Base-by-base conservation (phyloP, 2,797 vertebrate species). In the Allobates femoralis region DNA sequence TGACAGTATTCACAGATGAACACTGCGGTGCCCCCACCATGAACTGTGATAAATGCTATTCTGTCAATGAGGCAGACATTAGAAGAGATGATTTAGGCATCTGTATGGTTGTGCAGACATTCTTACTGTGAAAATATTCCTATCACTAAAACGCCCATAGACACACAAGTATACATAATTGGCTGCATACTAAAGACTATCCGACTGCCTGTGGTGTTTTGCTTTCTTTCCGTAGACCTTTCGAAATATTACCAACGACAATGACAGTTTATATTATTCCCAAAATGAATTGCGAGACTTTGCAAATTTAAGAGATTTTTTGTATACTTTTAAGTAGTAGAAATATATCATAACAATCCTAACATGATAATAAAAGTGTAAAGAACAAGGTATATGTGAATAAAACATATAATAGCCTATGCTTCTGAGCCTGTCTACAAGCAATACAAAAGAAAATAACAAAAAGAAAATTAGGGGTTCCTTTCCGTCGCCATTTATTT, bases 41-140 rank as follows among this genome's bases (percentile, higher is more conserved):
- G 58, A 90, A 89, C 23, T 85, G 28, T 53, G 67, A 86, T 86
- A 75, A 81, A 32, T 66, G 32, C 12, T 77, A 14, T 18, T 90
- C 46, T 79, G 41, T 80, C 83, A 83, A 80, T 18, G 66, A 87
- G 28, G 1, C 53, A 84, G 11, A 85, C 88, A 85, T 89, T 90
- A 88, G 55, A 84, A 75, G 53, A 91, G 90, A 56, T 88, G n/a
- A 82, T 46, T 69, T 81, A 88, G 90, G 23, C 21, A 84, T 77
- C 32, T 89, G 28, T 79, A 3, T 83, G 86, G 74, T 46, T 26
- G 84, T 86, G 91, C 86, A 89, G 82, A 89, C 32, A 88, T 87
- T 90, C 89, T 88, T 86, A 81, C 78, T 91, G 88, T 85, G 90
- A 92, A 91, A 93, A 89, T 88, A 91, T 89, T 90, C 81, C 82